These are phyloP conservation scores for Thalassarche chlororhynchos DNA, from an alignment of 2,113 vertebrate species.

Conservation along the genomic window DNA sequence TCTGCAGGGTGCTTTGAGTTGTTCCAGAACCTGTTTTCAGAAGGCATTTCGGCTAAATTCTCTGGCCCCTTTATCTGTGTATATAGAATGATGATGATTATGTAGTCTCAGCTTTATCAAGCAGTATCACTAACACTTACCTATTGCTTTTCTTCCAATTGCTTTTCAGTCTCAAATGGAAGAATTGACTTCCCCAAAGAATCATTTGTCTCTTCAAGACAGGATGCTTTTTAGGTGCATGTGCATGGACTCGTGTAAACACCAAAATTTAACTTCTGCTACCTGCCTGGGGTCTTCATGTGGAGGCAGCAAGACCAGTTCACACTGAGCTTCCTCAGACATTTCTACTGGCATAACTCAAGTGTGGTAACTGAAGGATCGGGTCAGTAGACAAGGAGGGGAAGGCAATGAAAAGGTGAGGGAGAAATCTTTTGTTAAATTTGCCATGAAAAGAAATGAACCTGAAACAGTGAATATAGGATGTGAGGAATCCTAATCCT, in stretches of 20 bases:
- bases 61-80: neutral
- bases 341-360: neutral
- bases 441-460: neutral
- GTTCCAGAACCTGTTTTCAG: neutral
- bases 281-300: neutral
- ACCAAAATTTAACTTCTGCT: neutral
- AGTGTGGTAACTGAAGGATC: neutral
- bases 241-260: neutral
- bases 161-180: neutral
- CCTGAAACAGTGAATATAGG: neutral
- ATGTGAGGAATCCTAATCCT: neutral
- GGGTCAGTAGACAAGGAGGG: neutral
- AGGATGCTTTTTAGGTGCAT: neutral
- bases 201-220: neutral
- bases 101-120: neutral
- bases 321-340: neutral
- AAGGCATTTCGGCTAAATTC: neutral
- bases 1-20: neutral
- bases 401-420: neutral
- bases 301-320: neutral
- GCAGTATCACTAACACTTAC: neutral
- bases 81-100: neutral
- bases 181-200: neutral
- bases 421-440: neutral
- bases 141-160: neutral